These are phyloP conservation scores for Cardinalis cardinalis DNA, from an alignment of 2,113 vertebrate genomes.

Conservation along the genomic window DNA sequence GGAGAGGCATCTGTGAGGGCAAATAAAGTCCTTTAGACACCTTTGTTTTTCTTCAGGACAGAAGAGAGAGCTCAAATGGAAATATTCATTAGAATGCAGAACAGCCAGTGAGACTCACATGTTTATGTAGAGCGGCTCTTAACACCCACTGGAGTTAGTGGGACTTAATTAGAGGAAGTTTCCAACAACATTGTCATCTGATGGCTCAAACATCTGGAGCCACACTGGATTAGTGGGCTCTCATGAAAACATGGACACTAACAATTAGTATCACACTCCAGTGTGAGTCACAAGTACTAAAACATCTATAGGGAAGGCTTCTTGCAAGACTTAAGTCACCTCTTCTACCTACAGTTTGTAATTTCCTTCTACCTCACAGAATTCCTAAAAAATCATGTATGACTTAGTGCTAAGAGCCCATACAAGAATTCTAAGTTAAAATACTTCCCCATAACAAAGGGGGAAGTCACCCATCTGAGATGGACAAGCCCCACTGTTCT, in stretches of 20 bases:
- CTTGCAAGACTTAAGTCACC: background rate
- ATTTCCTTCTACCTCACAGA: background rate
- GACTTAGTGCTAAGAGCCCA: background rate
- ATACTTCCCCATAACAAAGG: background rate
- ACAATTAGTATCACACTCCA: background rate
- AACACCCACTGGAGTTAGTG: background rate
- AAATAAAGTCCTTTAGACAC: background rate
- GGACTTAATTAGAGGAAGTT: background rate
- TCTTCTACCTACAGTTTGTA: background rate
- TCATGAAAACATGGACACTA: background rate
- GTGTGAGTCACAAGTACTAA: background rate
- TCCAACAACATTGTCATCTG: background rate
- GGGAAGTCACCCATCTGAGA: background rate
- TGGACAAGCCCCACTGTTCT: accelerated
- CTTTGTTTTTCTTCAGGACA: background rate
- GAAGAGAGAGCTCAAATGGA: background rate
- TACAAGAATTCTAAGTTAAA: background rate
- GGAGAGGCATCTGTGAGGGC: background rate
- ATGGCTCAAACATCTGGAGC: background rate
- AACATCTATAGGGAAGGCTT: background rate
- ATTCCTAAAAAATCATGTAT: background rate
- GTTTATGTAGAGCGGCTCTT: background rate
- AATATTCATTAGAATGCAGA: background rate
- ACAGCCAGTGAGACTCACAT: background rate
- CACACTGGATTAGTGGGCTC: background rate